A percentile compares a stretch with the other conserved stretches of the same genome.
Conservation (phyloP, 2,113 vertebrate genomes). For the Sterna hirundo region DNA sequence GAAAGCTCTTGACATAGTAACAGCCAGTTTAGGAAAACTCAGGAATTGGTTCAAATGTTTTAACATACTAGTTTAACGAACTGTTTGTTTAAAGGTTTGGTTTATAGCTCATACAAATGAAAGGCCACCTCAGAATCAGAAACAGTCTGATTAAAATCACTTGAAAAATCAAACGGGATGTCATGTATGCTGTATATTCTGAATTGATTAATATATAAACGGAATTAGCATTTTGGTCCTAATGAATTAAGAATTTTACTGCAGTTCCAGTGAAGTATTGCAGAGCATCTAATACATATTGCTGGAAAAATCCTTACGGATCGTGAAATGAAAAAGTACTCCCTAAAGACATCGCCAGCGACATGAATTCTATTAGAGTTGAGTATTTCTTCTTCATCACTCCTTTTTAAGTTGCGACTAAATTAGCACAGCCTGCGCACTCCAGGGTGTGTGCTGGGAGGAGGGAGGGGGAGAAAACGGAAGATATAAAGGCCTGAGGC, state of each 20-base stretch:
- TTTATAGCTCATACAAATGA: background rate
- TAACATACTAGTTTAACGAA: background rate
- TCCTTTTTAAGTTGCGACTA: conserved; percentile 54
- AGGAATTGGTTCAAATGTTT: background rate
- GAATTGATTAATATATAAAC: background rate
- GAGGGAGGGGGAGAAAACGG: background rate
- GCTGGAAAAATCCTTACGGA: conserved; percentile 22
- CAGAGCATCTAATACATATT: background rate
- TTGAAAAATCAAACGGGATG: background rate
- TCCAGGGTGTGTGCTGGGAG: conserved; percentile 20
- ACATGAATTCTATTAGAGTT: conserved; percentile 33
- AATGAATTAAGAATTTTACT: background rate
- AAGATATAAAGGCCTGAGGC: conserved; percentile 42
- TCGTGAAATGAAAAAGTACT: background rate
- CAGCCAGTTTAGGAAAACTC: background rate
- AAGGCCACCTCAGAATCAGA: background rate
- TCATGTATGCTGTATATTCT: background rate
- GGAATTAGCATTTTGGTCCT: background rate
- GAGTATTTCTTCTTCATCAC: conserved; percentile 28
- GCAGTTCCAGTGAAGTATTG: background rate
- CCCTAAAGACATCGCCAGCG: background rate
- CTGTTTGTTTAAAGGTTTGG: background rate
- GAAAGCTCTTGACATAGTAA: background rate
- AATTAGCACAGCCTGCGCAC: conserved; percentile 59
- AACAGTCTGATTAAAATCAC: background rate